phyloP scores from a whole-genome alignment of 2,888 invertebrate species.

The Tipula vernalis region DNA sequence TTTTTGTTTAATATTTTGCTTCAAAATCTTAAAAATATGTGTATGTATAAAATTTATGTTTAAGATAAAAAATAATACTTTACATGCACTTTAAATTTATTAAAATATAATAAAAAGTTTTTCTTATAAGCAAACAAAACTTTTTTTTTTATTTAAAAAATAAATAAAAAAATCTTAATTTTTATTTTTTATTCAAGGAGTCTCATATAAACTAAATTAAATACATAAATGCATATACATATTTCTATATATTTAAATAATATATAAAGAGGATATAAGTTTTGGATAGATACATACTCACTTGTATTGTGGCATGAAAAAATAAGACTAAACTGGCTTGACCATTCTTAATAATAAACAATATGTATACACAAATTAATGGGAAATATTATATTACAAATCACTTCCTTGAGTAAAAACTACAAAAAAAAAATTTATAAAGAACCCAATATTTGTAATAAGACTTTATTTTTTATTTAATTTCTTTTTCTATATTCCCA shows the following conservation, averaged over 20 bases:
- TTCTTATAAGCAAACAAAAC: background rate
- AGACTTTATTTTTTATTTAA: too few species aligned
- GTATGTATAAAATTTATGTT: background rate
- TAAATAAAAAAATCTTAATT: background rate
- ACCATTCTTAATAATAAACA: background rate
- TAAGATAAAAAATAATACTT: background rate
- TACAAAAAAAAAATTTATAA: background rate
- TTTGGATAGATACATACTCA: background rate
- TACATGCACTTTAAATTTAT: slow-evolving; percentile 4
- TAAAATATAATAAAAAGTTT: slow-evolving; percentile 1
- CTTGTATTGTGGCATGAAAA: background rate
- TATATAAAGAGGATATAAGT: background rate
- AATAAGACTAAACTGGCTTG: background rate
- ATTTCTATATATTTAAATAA: too few species aligned
- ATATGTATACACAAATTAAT: background rate
- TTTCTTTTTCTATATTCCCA: background rate
- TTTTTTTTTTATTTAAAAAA: background rate
- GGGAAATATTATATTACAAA: background rate
- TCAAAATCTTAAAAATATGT: background rate
- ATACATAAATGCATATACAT: too few species aligned
- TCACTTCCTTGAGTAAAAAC: background rate
- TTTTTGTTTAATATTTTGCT: background rate
- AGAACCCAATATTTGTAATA: background rate
- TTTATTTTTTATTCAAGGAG: background rate
- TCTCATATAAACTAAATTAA: background rate